These are phyloP conservation scores for Rutilus rutilus DNA, from an alignment of 2,113 vertebrate species.

Conservation along the genomic window DNA sequence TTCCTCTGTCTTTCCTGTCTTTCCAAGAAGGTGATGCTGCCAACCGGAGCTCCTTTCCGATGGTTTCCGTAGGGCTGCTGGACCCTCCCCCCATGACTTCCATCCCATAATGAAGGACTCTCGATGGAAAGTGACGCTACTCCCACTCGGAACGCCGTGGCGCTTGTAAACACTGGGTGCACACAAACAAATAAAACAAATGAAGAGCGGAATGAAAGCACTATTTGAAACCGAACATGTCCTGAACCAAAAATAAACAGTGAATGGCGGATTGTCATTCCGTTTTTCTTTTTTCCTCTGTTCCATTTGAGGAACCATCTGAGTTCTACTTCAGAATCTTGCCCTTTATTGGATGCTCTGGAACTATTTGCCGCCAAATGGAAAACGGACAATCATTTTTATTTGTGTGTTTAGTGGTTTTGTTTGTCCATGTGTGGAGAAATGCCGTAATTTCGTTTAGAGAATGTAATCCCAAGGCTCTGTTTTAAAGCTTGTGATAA, in stretches of 20 bases:
- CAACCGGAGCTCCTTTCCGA: slow-evolving; percentile 87
- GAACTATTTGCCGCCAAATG: slow-evolving; percentile 82
- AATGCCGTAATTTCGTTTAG: slow-evolving; percentile 86
- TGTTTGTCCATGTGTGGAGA: slow-evolving; percentile 86
- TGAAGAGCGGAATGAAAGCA: slow-evolving; percentile 70
- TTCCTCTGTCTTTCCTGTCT: slow-evolving; percentile 65
- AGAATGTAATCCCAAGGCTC: slow-evolving; percentile 90
- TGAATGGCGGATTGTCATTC: slow-evolving; percentile 47
- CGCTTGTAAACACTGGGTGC: slow-evolving; percentile 84
- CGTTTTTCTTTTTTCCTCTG: slow-evolving; percentile 72
- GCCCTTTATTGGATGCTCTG: slow-evolving; percentile 72
- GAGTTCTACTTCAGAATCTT: slow-evolving; percentile 52
- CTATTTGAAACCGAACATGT: slow-evolving; percentile 67
- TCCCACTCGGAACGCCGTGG: slow-evolving; percentile 83
- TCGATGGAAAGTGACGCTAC: slow-evolving; percentile 85
- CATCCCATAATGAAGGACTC: slow-evolving; percentile 81
- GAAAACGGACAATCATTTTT: slow-evolving; percentile 89
- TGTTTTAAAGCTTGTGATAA: slow-evolving; percentile 88
- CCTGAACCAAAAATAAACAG: slow-evolving; percentile 84
- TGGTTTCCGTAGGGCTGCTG: slow-evolving; percentile 85
- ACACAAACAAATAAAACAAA: slow-evolving; percentile 62
- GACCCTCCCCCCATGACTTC: slow-evolving; percentile 49
- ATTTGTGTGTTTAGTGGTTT: slow-evolving; percentile 84
- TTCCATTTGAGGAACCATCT: slow-evolving; percentile 68
- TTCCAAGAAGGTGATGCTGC: slow-evolving; percentile 88